Evolutionary conservation across 2,888 invertebrate species (phyloP).

Genomic region (Epiblema foenella): DNA sequence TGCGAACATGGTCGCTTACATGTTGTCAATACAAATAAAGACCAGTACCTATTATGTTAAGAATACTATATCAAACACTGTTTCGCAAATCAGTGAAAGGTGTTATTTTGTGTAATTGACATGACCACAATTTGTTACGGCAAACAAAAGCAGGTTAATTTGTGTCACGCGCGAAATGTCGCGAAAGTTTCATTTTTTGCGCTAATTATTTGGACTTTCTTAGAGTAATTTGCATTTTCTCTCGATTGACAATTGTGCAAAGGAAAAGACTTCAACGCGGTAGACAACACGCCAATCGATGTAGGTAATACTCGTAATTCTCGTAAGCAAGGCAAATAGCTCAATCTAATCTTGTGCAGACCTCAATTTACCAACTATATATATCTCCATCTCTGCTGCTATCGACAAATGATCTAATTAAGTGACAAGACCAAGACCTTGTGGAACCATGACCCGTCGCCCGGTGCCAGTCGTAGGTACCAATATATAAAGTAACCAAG

Average conservation of each 20-base stretch:
- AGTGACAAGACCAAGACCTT: constrained; percentile 40
- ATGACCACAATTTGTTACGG: constrained; percentile 35
- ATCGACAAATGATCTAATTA: constrained; percentile 35
- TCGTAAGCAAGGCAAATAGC: neutral
- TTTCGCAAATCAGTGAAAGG: constrained; percentile 39
- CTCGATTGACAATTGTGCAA: constrained; percentile 6
- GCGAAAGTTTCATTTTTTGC: constrained; percentile 31
- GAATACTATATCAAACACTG: constrained; percentile 30
- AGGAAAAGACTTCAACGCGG: constrained; percentile 20
- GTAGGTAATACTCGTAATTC: neutral
- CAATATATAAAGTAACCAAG: constrained; percentile 14
- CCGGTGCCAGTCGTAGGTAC: constrained; percentile 6
- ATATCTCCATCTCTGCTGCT: constrained; percentile 5
- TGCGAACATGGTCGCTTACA: constrained; percentile 38
- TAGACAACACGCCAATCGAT: neutral
- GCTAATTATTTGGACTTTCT: constrained; percentile 26
- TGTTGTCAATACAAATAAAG: constrained; percentile 42
- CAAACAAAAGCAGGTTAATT: constrained; percentile 41
- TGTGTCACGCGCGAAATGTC: constrained; percentile 38
- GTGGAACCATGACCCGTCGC: constrained; percentile 36
- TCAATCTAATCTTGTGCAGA: constrained; percentile 5
- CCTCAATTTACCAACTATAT: constrained; percentile 6
- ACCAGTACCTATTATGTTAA: constrained; percentile 31
- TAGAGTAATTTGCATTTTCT: constrained; percentile 13
- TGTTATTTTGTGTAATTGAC: constrained; percentile 40